Percentiles rank a stretch among this genome's conserved stretches.
phyloP scores from a whole-genome alignment of 2,888 invertebrate species.

The Syrphus vitripennis region DNA sequence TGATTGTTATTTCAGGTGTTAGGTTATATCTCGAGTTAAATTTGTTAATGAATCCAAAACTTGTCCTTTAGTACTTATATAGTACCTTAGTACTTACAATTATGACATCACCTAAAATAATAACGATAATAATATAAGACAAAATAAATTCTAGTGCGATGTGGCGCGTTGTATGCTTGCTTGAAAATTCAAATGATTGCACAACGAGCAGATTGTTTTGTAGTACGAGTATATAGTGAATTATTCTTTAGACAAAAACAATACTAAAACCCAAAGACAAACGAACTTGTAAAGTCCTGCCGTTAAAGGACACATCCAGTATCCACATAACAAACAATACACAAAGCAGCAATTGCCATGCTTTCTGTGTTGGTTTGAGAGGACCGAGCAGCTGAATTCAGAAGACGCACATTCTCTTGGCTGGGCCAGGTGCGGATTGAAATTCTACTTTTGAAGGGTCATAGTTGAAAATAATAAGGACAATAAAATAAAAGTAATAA shows the following conservation, averaged over 20 bases:
- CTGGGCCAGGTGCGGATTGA: not conserved
- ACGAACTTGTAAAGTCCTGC: conserved; percentile 40
- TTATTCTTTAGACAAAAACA: conserved; percentile 1
- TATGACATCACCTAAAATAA: too few species aligned
- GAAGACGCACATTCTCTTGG: conserved; percentile 14
- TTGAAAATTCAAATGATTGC: conserved; percentile 46
- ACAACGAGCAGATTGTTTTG: conserved; percentile 14
- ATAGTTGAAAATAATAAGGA: too few species aligned
- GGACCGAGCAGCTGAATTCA: not conserved
- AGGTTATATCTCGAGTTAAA: too few species aligned
- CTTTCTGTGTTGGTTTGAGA: not conserved
- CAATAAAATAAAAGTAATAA: too few species aligned
- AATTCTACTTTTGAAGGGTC: not conserved
- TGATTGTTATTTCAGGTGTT: too few species aligned
- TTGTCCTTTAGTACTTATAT: too few species aligned
- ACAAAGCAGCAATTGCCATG: conserved; percentile 40
- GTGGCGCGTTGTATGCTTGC: conserved; percentile 49
- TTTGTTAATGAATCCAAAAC: too few species aligned
- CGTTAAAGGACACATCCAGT: conserved; percentile 7
- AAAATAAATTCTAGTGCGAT: conserved; percentile 35
- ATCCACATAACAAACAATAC: conserved; percentile 20
- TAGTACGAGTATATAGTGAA: conserved; percentile 29
- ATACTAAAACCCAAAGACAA: conserved; percentile 43
- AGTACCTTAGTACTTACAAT: too few species aligned
- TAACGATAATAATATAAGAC: too few species aligned